phyloP scores from a whole-genome alignment of 2,888 invertebrate genomes.

The Drosophila maculinotata region DNA sequence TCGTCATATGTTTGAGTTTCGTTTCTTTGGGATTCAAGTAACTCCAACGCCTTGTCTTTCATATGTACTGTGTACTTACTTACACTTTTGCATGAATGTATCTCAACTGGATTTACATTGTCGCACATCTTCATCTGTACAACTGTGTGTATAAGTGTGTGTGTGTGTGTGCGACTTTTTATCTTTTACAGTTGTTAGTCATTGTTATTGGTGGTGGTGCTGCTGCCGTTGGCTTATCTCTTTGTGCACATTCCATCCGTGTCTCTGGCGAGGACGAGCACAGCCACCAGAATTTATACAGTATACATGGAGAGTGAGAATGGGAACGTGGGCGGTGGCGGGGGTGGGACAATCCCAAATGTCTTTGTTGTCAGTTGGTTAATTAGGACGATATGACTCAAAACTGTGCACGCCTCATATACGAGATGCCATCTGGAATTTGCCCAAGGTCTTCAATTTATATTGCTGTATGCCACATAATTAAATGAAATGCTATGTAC shows the following conservation, averaged over 20 bases:
- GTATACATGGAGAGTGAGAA: background rate
- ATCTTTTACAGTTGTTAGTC: constrained; percentile 58
- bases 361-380: constrained; percentile 62
- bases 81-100: constrained; percentile 19
- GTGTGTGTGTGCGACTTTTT: constrained; percentile 46
- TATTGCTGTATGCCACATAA: constrained; percentile 2
- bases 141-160: constrained; percentile 25
- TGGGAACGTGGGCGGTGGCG: background rate
- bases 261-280: constrained; percentile 15
- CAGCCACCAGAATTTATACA: too few species aligned
- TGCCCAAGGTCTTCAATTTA: constrained; percentile 13
- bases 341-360: constrained; percentile 23
- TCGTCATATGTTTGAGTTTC: constrained; percentile 58
- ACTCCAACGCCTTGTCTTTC: constrained; percentile 48
- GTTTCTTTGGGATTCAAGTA: constrained; percentile 36
- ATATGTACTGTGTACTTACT: constrained; percentile 15
- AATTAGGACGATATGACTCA: constrained; percentile 73
- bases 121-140: constrained; percentile 47
- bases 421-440: constrained; percentile 50
- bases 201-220: constrained; percentile 30
- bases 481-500: constrained; percentile 20
- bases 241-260: constrained; percentile 50
- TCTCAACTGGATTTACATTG: constrained; percentile 69
- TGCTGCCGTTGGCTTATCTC: constrained; percentile 39
- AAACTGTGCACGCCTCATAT: constrained; percentile 16